These are phyloP conservation scores for Amiota minor DNA, from an alignment of 2,888 invertebrate genomes.

Conservation along the genomic window DNA sequence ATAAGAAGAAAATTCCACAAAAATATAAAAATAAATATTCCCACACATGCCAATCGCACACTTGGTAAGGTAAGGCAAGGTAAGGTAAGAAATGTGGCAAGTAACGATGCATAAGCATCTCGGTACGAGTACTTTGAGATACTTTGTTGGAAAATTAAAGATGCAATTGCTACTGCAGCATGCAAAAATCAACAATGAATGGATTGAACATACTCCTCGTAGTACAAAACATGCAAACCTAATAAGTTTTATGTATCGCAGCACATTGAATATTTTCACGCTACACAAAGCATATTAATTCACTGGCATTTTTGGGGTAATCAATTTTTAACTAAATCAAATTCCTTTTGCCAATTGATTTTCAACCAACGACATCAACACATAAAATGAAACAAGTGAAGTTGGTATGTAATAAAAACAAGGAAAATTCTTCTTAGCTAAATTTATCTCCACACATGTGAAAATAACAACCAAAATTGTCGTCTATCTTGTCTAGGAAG, in stretches of 20 bases:
- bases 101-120: not conserved
- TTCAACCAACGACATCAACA: not conserved
- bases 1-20: not conserved
- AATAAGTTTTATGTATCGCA: not conserved
- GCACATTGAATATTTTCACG: not conserved
- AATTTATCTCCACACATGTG: too few species aligned
- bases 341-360: not conserved
- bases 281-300: not conserved
- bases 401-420: too few species aligned
- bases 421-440: too few species aligned
- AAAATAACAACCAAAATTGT: too few species aligned
- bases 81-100: not conserved
- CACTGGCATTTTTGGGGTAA: not conserved
- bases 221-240: slow-evolving; percentile 15
- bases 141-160: too few species aligned
- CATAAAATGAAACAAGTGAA: not conserved
- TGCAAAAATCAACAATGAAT: not conserved
- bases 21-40: slow-evolving; percentile 45
- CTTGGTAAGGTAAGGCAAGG: slow-evolving; percentile 32
- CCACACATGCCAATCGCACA: slow-evolving; percentile 57
- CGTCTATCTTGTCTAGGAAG: too few species aligned
- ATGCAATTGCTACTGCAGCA: not conserved
- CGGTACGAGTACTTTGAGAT: not conserved
- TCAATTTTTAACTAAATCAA: not conserved
- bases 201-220: too few species aligned